Evolutionary conservation across 1,140 invertebrate genomes (phyloP).

Genomic region (Aphis gossypii): DNA sequence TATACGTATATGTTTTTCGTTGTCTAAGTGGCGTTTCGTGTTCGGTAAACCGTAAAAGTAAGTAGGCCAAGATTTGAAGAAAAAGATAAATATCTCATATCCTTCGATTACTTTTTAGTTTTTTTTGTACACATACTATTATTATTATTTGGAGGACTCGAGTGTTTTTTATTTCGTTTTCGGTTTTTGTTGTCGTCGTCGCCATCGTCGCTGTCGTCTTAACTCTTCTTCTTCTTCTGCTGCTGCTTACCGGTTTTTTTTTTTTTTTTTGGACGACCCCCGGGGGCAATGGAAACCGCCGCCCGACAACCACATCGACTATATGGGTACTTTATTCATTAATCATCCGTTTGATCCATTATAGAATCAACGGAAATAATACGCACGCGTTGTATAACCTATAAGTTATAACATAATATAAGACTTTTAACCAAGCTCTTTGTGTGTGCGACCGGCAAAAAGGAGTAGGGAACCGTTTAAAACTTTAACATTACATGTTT

Average conservation of each 20-base stretch:
- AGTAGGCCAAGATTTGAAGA: slow-evolving; percentile 37
- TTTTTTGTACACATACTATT: background rate
- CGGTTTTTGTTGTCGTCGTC: background rate
- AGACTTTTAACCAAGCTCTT: background rate
- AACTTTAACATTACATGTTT: background rate
- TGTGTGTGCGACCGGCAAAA: background rate
- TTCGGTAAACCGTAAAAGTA: slow-evolving; percentile 43
- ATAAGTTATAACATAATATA: too few species aligned
- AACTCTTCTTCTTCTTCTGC: background rate
- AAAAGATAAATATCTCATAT: slow-evolving; percentile 49
- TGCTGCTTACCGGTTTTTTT: slow-evolving; percentile 24
- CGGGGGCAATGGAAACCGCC: slow-evolving; percentile 19
- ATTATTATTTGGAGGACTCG: background rate
- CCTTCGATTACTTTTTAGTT: background rate
- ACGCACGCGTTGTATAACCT: background rate
- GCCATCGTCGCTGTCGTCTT: background rate
- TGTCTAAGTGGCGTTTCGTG: slow-evolving; percentile 53
- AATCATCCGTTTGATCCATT: slow-evolving; percentile 41
- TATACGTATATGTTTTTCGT: background rate
- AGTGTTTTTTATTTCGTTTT: background rate
- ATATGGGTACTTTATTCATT: slow-evolving; percentile 1
- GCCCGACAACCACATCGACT: background rate
- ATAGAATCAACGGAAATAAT: background rate
- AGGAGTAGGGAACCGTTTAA: background rate
- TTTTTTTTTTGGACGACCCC: background rate